Conservation (phyloP, 2,888 invertebrate genomes). For the Cryptosula pallasiana region DNA sequence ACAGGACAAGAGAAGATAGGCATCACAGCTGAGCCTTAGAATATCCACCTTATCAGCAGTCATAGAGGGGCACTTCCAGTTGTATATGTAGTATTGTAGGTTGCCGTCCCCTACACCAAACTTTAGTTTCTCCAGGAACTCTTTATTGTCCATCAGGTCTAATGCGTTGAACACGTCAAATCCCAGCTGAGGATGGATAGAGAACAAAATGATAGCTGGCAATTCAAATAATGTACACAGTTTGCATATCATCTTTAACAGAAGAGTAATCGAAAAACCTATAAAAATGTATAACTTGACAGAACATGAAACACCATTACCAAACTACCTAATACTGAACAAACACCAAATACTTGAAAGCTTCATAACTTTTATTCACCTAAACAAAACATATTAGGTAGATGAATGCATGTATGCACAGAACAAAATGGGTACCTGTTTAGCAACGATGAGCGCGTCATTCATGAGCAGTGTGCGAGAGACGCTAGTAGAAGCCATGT, state of each 20-base stretch:
- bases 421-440: conserved; percentile 61
- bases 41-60: conserved; percentile 66
- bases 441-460: conserved; percentile 92
- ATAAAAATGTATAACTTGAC: too few relatives aligned
- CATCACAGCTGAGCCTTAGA: too few relatives aligned
- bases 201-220: too few relatives aligned
- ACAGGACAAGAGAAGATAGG: too few relatives aligned
- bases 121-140: conserved; percentile 88
- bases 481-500: conserved; percentile 85
- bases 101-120: conserved; percentile 99
- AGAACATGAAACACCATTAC: too few relatives aligned
- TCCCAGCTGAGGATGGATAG: conserved; percentile 65
- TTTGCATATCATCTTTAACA: too few relatives aligned
- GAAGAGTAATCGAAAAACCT: too few relatives aligned
- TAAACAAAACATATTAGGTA: not conserved
- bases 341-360: too few relatives aligned
- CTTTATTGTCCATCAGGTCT: conserved; percentile 97
- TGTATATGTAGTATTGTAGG: conserved; percentile 98
- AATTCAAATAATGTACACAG: too few relatives aligned
- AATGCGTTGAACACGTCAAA: conserved; percentile 99
- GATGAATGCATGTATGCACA: not conserved
- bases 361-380: too few relatives aligned
- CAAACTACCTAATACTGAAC: too few relatives aligned
- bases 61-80: conserved; percentile 97
- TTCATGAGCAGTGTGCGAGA: conserved; percentile 88